These are phyloP conservation scores for Cotesia chilonis DNA, from an alignment of 1,140 invertebrate species.

Conservation along the genomic window DNA sequence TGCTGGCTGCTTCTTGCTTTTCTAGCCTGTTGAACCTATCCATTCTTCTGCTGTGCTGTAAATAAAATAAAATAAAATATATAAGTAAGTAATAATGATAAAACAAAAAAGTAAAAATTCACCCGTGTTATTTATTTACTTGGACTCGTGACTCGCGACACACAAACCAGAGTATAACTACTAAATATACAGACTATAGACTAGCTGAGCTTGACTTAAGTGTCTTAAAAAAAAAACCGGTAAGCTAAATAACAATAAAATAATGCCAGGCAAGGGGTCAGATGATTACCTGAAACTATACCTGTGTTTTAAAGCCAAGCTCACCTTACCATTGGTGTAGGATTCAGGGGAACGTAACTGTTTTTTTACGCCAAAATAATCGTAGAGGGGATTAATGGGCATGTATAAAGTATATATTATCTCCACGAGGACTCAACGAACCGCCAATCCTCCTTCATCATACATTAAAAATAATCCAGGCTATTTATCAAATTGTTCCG, in stretches of 20 bases:
- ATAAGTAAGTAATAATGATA: too few relatives aligned
- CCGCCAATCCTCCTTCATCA: too few relatives aligned
- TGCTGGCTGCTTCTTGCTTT: constrained; percentile 1
- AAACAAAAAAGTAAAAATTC: neutral
- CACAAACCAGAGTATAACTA: neutral
- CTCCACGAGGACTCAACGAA: neutral
- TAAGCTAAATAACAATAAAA: constrained; percentile 1
- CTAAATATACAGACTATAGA: too few relatives aligned
- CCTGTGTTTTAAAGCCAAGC: neutral
- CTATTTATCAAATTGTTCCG: too few relatives aligned
- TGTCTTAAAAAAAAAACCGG: neutral
- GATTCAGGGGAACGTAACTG: constrained; percentile 28
- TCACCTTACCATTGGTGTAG: constrained; percentile 40
- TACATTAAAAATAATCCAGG: too few relatives aligned
- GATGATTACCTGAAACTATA: constrained; percentile 11
- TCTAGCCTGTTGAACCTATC: too few relatives aligned
- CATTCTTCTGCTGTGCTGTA: too few relatives aligned
- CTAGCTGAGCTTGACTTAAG: too few relatives aligned
- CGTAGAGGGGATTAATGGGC: constrained; percentile 20
- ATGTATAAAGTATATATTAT: constrained; percentile 8
- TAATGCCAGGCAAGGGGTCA: constrained; percentile 1
- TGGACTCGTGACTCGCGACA: constrained; percentile 39
- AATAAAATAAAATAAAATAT: too few relatives aligned
- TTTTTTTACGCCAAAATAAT: constrained; percentile 28
- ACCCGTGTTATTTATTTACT: neutral